Evolutionary conservation across 2,888 invertebrate genomes (phyloP).

Genomic region (Sericinus montela): DNA sequence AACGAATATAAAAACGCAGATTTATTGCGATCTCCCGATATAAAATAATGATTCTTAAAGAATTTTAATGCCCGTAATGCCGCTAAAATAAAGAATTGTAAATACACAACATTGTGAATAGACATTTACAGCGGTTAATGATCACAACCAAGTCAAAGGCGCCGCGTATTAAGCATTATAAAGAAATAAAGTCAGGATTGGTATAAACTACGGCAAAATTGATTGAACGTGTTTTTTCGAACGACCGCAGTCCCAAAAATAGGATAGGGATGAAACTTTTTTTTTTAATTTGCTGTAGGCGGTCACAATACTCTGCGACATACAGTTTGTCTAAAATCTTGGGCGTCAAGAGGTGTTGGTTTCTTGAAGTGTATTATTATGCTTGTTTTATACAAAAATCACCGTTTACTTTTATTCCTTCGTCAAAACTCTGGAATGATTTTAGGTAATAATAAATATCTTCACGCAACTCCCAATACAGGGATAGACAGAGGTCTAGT

Average conservation of each 20-base stretch:
- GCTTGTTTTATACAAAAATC: too few species aligned
- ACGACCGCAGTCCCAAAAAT: slow-evolving; percentile 17
- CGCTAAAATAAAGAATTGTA: slow-evolving; percentile 16
- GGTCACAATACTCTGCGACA: too few species aligned
- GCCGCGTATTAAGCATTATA: slow-evolving; percentile 53
- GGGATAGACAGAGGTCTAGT: too few species aligned
- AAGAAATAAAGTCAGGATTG: slow-evolving; percentile 49
- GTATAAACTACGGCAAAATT: slow-evolving; percentile 34
- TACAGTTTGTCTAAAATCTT: too few species aligned
- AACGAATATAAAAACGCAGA: neutral
- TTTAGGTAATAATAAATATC: too few species aligned
- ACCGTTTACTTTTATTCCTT: too few species aligned
- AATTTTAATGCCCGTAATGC: slow-evolving; percentile 9
- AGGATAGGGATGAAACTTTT: neutral
- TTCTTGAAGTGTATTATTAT: too few species aligned
- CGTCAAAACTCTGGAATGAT: too few species aligned
- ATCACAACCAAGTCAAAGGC: slow-evolving; percentile 32
- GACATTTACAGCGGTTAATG: slow-evolving; percentile 30
- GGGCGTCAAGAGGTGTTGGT: too few species aligned
- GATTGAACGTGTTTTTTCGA: slow-evolving; percentile 33
- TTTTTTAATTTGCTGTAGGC: too few species aligned
- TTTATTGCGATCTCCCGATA: neutral
- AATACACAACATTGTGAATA: slow-evolving; percentile 34
- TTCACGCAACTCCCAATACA: too few species aligned
- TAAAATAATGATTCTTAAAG: neutral